Base-by-base conservation (phyloP, 2,797 vertebrate species). In the Paratrypauchen microcephalus region DNA sequence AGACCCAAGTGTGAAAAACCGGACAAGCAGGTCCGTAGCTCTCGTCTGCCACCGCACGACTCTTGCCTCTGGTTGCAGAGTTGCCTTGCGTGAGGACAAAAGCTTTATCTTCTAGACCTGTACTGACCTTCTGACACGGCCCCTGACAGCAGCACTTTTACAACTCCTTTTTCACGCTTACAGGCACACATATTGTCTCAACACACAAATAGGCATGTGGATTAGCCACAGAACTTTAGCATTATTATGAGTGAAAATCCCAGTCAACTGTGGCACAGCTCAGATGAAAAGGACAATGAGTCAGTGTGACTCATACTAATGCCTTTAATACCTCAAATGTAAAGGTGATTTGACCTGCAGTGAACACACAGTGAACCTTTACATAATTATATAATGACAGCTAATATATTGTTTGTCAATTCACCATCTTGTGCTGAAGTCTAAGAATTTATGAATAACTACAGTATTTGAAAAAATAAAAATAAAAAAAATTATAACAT, bases 71-170 rank as follows among this genome's bases (percentile, higher is more conserved):
- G 73, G 83, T 83, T 83, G 78, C 72, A 77, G 45, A 68, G 68
- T 78, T 84, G 82, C 86, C 72, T 92, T 87, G 92, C 88, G 92
- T 93, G 92, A 92, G 90, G 88, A 91, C 84, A 80, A 85, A 79
- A 80, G 82, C 84, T 90, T 88, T 54, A 89, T 91, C 85, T 88
- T 76, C 68, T 15, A 67, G 71, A 75, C 69, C 71, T 70, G 39
- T 32, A 41, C 41, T 71, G 73, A 88, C 90, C 88, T 83, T 72
- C 71, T 79, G 73, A 88, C 83, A 86, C 78, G 83, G 72, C 80
- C 85, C 82, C 60, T 85, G 89, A 87, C 88, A 64, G 74, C 28
- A 3, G 58, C 57, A 69, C 64, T 80, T 84, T 88, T 74, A 81
- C 68, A 69, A 59, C 73, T 57, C 32, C 21, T 23, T 66, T 78